Conservation (phyloP, 1,140 invertebrate species). For the Leptopilina clavipes region DNA sequence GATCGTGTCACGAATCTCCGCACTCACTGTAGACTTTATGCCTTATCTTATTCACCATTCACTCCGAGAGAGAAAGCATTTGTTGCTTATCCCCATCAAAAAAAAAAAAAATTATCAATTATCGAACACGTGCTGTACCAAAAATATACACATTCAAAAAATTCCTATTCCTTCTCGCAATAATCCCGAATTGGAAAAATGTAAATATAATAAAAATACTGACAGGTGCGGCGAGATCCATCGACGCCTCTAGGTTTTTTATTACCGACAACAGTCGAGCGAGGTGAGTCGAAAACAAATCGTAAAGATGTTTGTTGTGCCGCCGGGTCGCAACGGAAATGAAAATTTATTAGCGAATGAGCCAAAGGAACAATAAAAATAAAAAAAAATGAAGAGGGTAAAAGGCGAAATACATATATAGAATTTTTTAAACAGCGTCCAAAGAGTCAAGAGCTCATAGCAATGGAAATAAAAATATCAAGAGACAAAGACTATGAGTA, state of each 20-base stretch:
- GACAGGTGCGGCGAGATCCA: conserved; percentile 56
- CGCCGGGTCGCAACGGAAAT: conserved; percentile 55
- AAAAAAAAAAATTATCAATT: background rate
- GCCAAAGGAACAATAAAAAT: conserved; percentile 44
- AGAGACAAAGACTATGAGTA: conserved; percentile 23
- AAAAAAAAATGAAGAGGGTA: conserved; percentile 33
- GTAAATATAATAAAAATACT: conserved; percentile 45
- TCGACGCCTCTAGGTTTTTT: conserved; percentile 48
- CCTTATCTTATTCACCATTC: conserved; percentile 58
- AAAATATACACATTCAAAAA: background rate
- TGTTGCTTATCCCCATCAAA: conserved; percentile 36
- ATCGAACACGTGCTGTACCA: background rate
- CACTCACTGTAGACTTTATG: conserved; percentile 53
- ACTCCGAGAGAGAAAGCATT: conserved; percentile 45
- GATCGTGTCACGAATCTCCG: conserved; percentile 40
- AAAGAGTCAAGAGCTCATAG: conserved; percentile 12
- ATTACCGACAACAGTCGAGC: conserved; percentile 61
- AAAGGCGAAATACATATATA: conserved; percentile 41
- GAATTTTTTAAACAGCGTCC: background rate
- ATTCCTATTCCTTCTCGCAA: no score
- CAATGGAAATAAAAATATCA: conserved; percentile 23
- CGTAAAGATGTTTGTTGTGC: conserved; percentile 66
- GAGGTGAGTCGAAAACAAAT: conserved; percentile 63
- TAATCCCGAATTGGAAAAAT: no score
- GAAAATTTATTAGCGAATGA: conserved; percentile 63